These are phyloP conservation scores for Pyrrhia umbra DNA, from an alignment of 2,888 invertebrate genomes.

Conservation along the genomic window DNA sequence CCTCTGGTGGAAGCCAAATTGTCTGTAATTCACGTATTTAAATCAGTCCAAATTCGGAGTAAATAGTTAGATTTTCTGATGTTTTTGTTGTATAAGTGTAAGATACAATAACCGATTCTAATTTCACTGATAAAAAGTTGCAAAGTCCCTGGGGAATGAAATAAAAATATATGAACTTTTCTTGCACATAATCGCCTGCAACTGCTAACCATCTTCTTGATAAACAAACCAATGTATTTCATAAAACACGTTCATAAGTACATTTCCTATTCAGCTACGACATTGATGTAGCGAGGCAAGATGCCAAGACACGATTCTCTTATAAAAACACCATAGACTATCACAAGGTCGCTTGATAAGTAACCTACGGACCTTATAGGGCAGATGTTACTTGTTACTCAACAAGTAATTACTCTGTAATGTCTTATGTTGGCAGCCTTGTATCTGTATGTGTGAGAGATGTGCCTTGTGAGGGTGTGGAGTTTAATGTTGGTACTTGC, in stretches of 20 bases:
- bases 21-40: no score
- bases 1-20: no score
- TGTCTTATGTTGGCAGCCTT: slow-evolving; percentile 50
- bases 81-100: no score
- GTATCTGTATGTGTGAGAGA: slow-evolving; percentile 24
- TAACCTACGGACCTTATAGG: slow-evolving; percentile 46
- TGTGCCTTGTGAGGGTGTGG: slow-evolving; percentile 30
- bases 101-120: no score
- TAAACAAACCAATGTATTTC: background rate
- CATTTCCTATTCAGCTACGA: background rate
- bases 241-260: background rate
- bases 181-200: background rate
- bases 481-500: background rate
- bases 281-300: slow-evolving; percentile 20
- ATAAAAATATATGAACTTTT: background rate
- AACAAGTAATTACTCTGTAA: slow-evolving; percentile 53
- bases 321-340: slow-evolving; percentile 48
- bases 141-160: no score
- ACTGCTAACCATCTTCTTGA: no score
- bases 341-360: slow-evolving; percentile 40
- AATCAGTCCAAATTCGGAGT: no score
- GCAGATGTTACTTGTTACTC: slow-evolving; percentile 59
- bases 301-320: slow-evolving; percentile 39
- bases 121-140: no score
- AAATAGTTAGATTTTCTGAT: no score